Percentiles rank a stretch among this genome's conserved stretches.
Conservation (phyloP, 2,797 vertebrate species). For the Phaenicophaeus curvirostris region DNA sequence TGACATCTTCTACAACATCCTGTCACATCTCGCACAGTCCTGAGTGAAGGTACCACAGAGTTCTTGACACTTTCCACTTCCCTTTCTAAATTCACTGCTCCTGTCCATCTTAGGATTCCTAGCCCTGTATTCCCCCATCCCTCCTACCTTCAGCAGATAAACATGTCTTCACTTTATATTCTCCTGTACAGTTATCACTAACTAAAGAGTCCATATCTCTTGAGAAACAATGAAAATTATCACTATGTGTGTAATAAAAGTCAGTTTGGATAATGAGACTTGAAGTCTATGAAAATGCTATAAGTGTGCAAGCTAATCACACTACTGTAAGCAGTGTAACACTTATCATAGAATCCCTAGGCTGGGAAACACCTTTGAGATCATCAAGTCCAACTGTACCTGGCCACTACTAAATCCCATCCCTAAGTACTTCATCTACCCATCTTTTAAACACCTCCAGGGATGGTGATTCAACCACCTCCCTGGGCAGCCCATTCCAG, state of each 20-base stretch:
- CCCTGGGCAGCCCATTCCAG: too few relatives aligned
- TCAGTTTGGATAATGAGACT: not conserved
- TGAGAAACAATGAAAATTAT: not conserved
- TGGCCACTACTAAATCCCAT: too few relatives aligned
- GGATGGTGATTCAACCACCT: too few relatives aligned
- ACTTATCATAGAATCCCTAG: not conserved
- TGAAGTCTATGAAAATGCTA: not conserved
- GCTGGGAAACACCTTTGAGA: too few relatives aligned
- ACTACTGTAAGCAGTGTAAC: not conserved
- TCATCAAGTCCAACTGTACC: too few relatives aligned
- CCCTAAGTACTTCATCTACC: too few relatives aligned
- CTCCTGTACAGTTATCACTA: not conserved
- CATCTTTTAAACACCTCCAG: too few relatives aligned
- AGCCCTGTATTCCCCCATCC: not conserved
- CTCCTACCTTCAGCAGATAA: not conserved
- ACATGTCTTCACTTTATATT: not conserved
- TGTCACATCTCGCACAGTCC: not conserved
- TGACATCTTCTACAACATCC: not conserved
- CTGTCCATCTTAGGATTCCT: not conserved
- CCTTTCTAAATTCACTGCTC: not conserved
- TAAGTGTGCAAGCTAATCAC: not conserved
- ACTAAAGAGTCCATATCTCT: not conserved
- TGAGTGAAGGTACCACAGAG: accelerated
- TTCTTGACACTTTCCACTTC: not conserved
- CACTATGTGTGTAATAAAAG: not conserved